Percentiles rank a stretch among this genome's conserved stretches.
Conservation (phyloP, 1,140 invertebrate species). For the Leptestheria dahalacensis region DNA sequence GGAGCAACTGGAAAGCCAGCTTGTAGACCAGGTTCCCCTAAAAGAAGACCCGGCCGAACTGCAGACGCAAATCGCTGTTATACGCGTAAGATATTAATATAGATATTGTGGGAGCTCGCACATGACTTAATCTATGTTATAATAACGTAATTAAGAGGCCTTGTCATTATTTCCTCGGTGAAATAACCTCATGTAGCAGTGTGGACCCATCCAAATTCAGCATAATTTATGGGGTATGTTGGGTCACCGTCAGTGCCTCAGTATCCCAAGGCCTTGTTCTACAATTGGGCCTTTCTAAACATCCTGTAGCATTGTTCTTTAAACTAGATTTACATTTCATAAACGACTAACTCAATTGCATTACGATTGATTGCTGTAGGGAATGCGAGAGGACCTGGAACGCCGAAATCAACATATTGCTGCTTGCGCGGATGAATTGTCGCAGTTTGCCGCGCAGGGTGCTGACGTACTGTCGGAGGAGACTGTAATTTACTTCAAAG, state of each 20-base stretch:
- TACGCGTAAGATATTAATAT: conserved; percentile 48
- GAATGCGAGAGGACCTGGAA: conserved; percentile 80
- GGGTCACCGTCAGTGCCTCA: no score
- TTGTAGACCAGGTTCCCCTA: conserved; percentile 73
- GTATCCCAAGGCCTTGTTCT: no score
- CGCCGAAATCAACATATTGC: conserved; percentile 67
- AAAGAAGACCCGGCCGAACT: conserved; percentile 76
- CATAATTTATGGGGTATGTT: no score
- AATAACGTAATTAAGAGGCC: no score
- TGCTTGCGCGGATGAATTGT: conserved; percentile 75
- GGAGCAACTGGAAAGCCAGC: conserved; percentile 61
- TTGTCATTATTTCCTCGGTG: no score
- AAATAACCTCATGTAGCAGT: no score
- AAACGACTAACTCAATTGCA: not conserved
- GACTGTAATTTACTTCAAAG: conserved; percentile 71
- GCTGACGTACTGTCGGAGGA: conserved; percentile 76
- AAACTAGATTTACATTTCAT: not conserved
- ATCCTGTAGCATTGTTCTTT: not conserved
- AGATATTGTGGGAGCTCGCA: no score
- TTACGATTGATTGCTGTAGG: conserved; percentile 34
- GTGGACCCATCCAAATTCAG: no score
- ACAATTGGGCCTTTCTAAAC: not conserved
- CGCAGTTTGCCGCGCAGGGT: conserved; percentile 75
- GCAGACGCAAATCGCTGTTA: conserved; percentile 70
- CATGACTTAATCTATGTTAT: no score